These are phyloP conservation scores for Nicator chloris DNA, from an alignment of 2,113 vertebrate species.

Conservation along the genomic window DNA sequence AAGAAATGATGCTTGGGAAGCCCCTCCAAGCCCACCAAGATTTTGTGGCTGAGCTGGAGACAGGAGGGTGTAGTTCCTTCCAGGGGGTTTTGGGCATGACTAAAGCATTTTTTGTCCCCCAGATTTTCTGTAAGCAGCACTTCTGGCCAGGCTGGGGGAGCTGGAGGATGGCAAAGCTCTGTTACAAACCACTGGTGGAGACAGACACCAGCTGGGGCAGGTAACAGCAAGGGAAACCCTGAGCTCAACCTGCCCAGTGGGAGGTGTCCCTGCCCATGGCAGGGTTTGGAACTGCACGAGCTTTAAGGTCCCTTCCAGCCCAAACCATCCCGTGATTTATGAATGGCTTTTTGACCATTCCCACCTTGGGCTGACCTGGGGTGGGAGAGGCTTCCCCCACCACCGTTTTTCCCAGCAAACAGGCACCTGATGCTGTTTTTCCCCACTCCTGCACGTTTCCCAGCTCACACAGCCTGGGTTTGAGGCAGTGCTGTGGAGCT, in stretches of 20 bases:
- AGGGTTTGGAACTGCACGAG: background rate
- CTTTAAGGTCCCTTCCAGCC: background rate
- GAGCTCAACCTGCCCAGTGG: background rate
- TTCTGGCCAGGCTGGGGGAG: background rate
- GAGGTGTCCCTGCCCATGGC: background rate
- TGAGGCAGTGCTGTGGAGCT: background rate
- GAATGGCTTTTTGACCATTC: background rate
- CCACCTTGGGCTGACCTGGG: background rate
- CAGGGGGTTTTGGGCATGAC: background rate
- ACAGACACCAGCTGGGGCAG: background rate
- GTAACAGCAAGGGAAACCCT: background rate
- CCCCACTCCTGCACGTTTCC: background rate
- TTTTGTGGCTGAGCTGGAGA: background rate
- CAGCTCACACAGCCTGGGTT: background rate
- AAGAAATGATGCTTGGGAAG: background rate
- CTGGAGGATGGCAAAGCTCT: background rate
- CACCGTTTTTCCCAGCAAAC: fast-evolving
- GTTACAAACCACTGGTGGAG: background rate
- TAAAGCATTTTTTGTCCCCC: background rate
- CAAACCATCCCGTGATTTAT: background rate
- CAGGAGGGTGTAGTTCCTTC: background rate
- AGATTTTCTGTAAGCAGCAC: background rate
- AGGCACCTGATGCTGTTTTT: background rate
- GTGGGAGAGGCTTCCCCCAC: background rate
- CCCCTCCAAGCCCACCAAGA: background rate